phyloP scores from a whole-genome alignment of 2,888 invertebrate species.

The Falcaria lacertinaria region DNA sequence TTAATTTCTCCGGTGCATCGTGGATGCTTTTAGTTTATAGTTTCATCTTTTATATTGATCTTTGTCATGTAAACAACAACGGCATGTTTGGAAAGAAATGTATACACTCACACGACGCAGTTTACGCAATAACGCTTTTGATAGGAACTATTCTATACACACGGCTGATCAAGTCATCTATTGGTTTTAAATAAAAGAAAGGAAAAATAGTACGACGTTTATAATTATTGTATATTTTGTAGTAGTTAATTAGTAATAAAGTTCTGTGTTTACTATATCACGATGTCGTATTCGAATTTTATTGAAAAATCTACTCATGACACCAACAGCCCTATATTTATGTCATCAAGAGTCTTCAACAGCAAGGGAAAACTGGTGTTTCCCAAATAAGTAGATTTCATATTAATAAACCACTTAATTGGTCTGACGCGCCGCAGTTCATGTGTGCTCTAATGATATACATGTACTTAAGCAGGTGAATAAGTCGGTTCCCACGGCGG shows the following conservation, averaged over 20 bases:
- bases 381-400: not conserved
- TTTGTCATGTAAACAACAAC: not conserved
- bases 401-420: not conserved
- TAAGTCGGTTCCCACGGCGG: conserved; percentile 61
- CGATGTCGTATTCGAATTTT: too few relatives aligned
- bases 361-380: not conserved
- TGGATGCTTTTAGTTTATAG: not conserved
- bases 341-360: too few relatives aligned
- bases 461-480: conserved; percentile 48
- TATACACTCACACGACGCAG: not conserved
- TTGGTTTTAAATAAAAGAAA: too few relatives aligned
- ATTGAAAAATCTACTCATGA: too few relatives aligned
- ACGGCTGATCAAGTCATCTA: too few relatives aligned
- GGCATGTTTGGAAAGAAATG: not conserved
- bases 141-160: too few relatives aligned
- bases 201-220: too few relatives aligned
- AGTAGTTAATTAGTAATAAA: too few relatives aligned
- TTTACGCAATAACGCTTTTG: not conserved
- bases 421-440: conserved; percentile 11
- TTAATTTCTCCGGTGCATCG: not conserved
- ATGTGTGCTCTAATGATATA: conserved; percentile 29
- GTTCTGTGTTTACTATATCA: too few relatives aligned
- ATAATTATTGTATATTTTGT: too few relatives aligned
- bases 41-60: conserved; percentile 2
- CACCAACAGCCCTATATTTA: too few relatives aligned